These are phyloP conservation scores for Iphiclides podalirius DNA, from an alignment of 2,888 invertebrate genomes.

Conservation along the genomic window DNA sequence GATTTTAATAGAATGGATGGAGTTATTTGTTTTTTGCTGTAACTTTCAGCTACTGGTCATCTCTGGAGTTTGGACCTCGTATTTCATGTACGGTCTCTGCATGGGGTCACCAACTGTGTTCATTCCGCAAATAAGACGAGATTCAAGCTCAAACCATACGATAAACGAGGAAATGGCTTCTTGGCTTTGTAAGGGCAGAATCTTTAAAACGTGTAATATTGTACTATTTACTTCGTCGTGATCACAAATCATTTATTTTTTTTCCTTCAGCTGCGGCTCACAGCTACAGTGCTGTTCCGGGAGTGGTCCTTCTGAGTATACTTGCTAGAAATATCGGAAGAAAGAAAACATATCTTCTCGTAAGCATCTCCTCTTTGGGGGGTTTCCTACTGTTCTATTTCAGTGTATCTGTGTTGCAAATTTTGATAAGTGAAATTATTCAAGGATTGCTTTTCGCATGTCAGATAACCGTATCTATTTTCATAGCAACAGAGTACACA, in stretches of 20 bases:
- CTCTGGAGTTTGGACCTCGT: conserved; percentile 3
- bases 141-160: conserved; percentile 15
- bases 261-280: conserved; percentile 26
- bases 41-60: background rate
- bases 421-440: conserved; percentile 9
- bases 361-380: background rate
- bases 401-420: background rate
- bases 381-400: conserved; percentile 15
- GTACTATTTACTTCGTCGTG: no score
- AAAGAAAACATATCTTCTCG: conserved; percentile 3
- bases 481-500: conserved; percentile 33
- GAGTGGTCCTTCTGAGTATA: background rate
- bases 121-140: conserved; percentile 13
- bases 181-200: conserved; percentile 43
- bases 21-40: background rate
- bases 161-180: conserved; percentile 45
- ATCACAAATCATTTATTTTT: no score
- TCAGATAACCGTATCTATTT: conserved; percentile 2
- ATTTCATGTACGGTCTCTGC: conserved; percentile 2
- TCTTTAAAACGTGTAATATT: no score
- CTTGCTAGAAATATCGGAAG: conserved; percentile 5
- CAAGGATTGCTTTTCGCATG: conserved; percentile 3
- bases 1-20: no score
- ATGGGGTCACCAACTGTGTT: conserved; percentile 22
- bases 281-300: conserved; percentile 1